phyloP scores from a whole-genome alignment of 2,113 vertebrate species.

The Phyllostomus hastatus region DNA sequence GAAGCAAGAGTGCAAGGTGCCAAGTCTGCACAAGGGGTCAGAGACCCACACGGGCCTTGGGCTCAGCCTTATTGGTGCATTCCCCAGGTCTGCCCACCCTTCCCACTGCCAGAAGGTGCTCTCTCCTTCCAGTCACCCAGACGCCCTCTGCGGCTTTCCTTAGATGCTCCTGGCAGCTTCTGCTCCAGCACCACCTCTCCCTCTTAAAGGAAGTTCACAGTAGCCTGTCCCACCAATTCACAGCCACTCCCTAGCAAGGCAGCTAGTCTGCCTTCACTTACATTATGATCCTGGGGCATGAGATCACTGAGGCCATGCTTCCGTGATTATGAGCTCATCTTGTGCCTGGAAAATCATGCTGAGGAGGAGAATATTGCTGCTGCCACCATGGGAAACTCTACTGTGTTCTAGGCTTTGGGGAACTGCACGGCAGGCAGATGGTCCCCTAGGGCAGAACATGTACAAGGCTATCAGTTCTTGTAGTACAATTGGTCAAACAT shows the following conservation, averaged over 20 bases:
- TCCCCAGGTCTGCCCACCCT: no score
- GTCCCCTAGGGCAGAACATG: background rate
- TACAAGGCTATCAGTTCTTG: background rate
- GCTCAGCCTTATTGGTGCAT: background rate
- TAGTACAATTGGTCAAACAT: background rate
- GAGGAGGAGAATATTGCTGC: background rate
- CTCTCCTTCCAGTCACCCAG: background rate
- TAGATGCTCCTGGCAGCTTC: background rate
- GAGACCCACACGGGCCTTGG: background rate
- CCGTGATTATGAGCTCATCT: background rate
- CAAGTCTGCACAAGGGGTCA: background rate
- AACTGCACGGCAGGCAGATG: background rate
- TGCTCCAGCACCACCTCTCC: background rate
- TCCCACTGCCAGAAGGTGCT: background rate
- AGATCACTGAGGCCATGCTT: background rate
- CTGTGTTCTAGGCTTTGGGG: background rate
- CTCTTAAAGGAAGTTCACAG: background rate
- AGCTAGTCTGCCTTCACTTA: background rate
- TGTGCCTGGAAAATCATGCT: background rate
- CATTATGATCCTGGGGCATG: background rate
- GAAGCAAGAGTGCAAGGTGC: background rate
- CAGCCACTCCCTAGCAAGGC: background rate
- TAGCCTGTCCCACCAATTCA: background rate
- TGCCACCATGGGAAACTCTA: background rate
- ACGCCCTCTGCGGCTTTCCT: background rate